Base-by-base conservation (phyloP, 2,113 vertebrate species). In the Beaufortia kweichowensis region DNA sequence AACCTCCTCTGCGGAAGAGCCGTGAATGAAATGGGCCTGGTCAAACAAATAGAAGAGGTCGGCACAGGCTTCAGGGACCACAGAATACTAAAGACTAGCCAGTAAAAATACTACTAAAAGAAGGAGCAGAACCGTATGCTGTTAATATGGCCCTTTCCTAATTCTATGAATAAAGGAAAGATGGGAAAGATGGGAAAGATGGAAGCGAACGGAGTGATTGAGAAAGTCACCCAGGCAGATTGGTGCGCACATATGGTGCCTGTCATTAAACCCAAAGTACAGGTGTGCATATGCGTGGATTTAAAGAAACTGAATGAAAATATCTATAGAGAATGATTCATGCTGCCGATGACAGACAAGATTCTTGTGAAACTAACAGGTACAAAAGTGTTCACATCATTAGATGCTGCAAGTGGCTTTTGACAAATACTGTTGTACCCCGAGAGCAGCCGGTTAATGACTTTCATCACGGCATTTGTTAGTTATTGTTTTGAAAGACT, bases 261-360 rank as follows among this genome's bases (percentile, higher is more conserved):
- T 17, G 73, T 79, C 7, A 19, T 50, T 21, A 46, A 73, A 29
- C 50, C n/a, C 29, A 55, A 72, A 33, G 39, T 72, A 39, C 53
- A 81, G n/a, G 14, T 78, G 9, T 12, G 55, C 3, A 83, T 75
- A n/a, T 79, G 71, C 53, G 78, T 79, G 2, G 60, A 84, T n/a
- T 43, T 77, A 6, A 72, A 77, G 21, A 28, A 35, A 9, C 35
- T 80, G 1, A 43, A 43, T 43, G 41, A 62, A 35, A 23, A 24
- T 6, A 23, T 78, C 7, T 59, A 64, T 26, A n/a, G 70, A 62
- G 50, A 75, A 55, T 23, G 21, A 53, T 75, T 72, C 15, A 41
- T 41, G 5, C 79, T 70, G 39, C 65, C 59, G 59, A 69, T 46
- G 2, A 63, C 68, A 26, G 66, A 79, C 9, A 33, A 82, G 29